phyloP scores from a whole-genome alignment of 2,113 vertebrate genomes.

The Pycnonotus jocosus region DNA sequence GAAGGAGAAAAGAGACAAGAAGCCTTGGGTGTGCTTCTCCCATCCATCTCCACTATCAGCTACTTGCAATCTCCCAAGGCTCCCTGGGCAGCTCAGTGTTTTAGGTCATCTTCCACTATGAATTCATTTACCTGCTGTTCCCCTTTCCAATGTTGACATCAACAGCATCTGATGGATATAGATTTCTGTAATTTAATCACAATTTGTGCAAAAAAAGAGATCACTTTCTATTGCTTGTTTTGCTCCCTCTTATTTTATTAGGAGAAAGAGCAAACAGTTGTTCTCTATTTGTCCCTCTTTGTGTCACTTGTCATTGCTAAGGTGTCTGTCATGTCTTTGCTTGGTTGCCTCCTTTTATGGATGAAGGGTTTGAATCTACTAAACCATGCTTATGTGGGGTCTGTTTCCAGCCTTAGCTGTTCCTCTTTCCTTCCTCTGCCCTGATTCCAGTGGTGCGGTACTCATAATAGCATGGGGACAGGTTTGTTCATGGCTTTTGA shows the following conservation, averaged over 20 bases:
- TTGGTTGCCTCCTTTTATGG: background rate
- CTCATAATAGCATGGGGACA: background rate
- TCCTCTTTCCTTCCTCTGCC: background rate
- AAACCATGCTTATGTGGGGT: rapidly evolving
- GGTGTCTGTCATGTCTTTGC: background rate
- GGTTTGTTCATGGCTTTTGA: background rate
- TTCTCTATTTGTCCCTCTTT: background rate
- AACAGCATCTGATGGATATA: background rate
- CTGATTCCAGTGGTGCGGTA: background rate
- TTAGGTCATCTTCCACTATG: background rate
- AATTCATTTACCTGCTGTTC: background rate
- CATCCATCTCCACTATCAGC: background rate
- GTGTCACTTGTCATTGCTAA: background rate
- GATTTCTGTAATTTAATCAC: background rate
- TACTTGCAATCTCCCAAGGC: background rate
- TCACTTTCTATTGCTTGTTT: background rate
- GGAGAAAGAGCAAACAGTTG: background rate
- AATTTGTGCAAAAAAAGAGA: background rate
- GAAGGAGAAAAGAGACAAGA: background rate
- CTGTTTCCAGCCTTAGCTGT: background rate
- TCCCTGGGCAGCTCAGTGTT: background rate
- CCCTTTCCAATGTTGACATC: background rate
- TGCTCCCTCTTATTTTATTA: background rate
- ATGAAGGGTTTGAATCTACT: background rate
- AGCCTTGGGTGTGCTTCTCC: background rate